These are phyloP conservation scores for Aulostomus chinensis DNA, from an alignment of 2,797 vertebrate species.

Conservation along the genomic window DNA sequence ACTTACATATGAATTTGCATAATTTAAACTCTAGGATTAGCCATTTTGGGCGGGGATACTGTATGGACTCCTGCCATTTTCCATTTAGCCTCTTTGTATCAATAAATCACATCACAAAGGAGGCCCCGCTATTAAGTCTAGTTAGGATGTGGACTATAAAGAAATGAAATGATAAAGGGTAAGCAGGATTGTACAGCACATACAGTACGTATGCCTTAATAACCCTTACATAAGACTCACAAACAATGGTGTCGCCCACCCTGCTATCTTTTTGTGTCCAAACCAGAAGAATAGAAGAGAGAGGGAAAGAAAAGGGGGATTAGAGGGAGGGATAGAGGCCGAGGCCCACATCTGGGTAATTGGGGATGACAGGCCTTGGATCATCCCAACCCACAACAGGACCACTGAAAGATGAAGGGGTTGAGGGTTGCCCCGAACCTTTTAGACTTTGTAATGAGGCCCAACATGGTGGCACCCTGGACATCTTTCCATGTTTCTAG, in stretches of 20 bases:
- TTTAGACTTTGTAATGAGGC: conserved; percentile 11
- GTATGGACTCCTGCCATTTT: not conserved
- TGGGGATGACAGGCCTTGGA: conserved; percentile 67
- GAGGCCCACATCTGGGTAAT: conserved; percentile 69
- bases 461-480: not conserved
- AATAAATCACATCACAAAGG: not conserved
- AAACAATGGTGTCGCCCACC: conserved; percentile 23
- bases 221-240: conserved; percentile 26
- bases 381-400: conserved; percentile 60
- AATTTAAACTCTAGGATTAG: too few relatives aligned
- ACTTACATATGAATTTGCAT: not conserved
- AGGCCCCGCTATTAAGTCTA: not conserved
- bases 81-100: not conserved
- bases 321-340: conserved; percentile 47
- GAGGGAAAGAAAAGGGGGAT: conserved; percentile 57
- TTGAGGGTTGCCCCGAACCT: not conserved
- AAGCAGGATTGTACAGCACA: not conserved
- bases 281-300: conserved; percentile 28
- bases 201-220: conserved; percentile 27
- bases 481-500: not conserved
- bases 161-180: conserved; percentile 1
- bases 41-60: too few relatives aligned
- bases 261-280: conserved; percentile 22
- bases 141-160: not conserved
- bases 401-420: conserved; percentile 33